Evolutionary conservation across 1,140 invertebrate species (phyloP).

Genomic region (Platorchestia sp.): DNA sequence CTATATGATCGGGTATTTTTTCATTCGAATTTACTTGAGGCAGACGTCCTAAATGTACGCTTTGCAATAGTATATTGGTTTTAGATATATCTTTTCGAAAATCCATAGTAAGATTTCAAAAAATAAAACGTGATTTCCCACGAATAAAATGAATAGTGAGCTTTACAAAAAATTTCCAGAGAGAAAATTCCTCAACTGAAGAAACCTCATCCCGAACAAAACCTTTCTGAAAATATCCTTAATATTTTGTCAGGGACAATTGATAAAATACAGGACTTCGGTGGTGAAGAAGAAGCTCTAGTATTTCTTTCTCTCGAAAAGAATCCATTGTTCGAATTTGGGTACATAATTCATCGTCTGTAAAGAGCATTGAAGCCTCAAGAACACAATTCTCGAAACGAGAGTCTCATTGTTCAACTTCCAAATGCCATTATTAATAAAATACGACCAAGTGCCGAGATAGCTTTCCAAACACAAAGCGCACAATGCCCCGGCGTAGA

Average conservation of each 20-base stretch:
- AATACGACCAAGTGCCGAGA: slow-evolving; percentile 2
- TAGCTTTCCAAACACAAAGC: slow-evolving; percentile 19
- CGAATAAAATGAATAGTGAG: background rate
- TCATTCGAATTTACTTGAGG: background rate
- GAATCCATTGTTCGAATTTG: background rate
- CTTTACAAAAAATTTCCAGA: background rate
- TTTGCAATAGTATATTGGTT: background rate
- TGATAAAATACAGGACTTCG: background rate
- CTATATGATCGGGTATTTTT: background rate
- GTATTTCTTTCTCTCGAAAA: background rate
- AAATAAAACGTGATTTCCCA: background rate
- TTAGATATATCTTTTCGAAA: background rate
- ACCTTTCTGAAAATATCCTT: background rate
- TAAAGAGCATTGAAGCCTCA: background rate
- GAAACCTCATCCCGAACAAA: background rate
- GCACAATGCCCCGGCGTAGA: background rate
- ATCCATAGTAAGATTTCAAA: background rate
- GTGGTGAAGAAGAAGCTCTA: background rate
- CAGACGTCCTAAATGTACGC: background rate
- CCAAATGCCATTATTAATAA: slow-evolving; percentile 21
- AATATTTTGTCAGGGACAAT: background rate
- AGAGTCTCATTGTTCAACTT: slow-evolving; percentile 34
- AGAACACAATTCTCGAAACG: slow-evolving; percentile 3
- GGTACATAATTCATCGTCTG: slow-evolving; percentile 16
- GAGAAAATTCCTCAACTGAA: background rate